Evolutionary conservation across 2,888 invertebrate species (phyloP).

Genomic region (Stenchaetothrips biformis): DNA sequence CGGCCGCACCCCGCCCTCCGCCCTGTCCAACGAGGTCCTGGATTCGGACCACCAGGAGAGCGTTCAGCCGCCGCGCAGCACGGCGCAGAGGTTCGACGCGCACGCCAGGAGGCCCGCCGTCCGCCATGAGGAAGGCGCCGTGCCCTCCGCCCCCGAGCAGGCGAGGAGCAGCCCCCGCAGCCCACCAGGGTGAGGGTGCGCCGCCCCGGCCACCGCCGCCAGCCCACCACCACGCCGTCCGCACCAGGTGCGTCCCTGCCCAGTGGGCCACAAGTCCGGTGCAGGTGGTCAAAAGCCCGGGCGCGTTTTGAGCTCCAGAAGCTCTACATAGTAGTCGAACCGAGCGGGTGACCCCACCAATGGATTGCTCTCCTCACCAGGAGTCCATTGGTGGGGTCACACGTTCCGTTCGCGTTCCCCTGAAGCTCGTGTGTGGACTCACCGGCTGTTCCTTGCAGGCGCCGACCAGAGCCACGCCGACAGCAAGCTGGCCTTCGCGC

Average conservation of each 20-base stretch:
- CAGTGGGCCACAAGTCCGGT: too few species aligned
- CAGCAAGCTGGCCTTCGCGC: neutral
- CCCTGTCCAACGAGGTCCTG: slow-evolving; percentile 1
- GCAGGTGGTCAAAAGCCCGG: too few species aligned
- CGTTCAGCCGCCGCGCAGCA: neutral
- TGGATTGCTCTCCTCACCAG: too few species aligned
- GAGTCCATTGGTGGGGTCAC: too few species aligned
- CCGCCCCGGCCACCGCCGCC: slow-evolving; percentile 2
- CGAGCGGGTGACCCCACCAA: too few species aligned
- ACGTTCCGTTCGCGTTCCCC: too few species aligned
- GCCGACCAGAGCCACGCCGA: slow-evolving; percentile 5
- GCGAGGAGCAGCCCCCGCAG: neutral
- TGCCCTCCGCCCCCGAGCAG: neutral
- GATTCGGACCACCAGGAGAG: slow-evolving; percentile 17
- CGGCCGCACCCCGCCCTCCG: neutral
- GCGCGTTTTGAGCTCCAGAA: too few species aligned
- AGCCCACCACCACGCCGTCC: neutral
- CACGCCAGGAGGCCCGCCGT: neutral
- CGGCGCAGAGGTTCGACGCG: slow-evolving; percentile 1
- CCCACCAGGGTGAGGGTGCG: neutral
- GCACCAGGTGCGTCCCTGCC: neutral
- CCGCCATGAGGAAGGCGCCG: neutral
- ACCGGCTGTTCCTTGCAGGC: too few species aligned
- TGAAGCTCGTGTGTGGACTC: neutral
- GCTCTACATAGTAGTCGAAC: too few species aligned